Conservation (phyloP, 2,888 invertebrate species). For the Heliconius ethilla region DNA sequence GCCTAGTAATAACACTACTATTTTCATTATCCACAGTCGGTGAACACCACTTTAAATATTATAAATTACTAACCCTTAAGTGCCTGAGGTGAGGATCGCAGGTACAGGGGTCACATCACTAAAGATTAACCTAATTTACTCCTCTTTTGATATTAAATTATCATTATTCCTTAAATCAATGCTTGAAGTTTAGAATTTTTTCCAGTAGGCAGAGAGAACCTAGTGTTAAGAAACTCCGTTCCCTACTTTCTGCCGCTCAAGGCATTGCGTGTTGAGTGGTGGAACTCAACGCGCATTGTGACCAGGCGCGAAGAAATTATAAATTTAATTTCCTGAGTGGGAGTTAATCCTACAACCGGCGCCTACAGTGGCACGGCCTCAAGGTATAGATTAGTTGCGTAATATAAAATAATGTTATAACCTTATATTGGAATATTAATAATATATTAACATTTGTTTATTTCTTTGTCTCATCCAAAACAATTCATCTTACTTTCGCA, state of each 20-base stretch:
- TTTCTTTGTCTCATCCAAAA: slow-evolving; percentile 7
- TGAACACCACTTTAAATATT: background rate
- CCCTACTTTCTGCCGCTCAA: background rate
- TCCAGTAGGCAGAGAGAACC: background rate
- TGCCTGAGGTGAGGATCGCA: background rate
- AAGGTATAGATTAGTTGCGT: too few relatives aligned
- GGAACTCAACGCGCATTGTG: too few relatives aligned
- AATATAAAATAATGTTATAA: too few relatives aligned
- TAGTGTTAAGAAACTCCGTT: too few relatives aligned
- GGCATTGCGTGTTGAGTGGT: too few relatives aligned
- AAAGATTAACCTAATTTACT: background rate
- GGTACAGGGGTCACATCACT: background rate
- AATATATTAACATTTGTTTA: slow-evolving; percentile 4
- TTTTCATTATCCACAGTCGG: background rate
- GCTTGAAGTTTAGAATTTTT: background rate
- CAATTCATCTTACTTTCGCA: slow-evolving; percentile 20
- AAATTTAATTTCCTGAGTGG: too few relatives aligned
- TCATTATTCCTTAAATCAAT: too few relatives aligned
- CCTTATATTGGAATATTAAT: background rate
- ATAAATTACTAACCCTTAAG: background rate
- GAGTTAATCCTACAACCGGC: too few relatives aligned
- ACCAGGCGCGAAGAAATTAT: too few relatives aligned
- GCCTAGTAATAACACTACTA: background rate
- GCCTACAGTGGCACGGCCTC: too few relatives aligned
- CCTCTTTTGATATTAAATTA: background rate